A percentile compares a stretch with the other conserved stretches of the same genome.
Conservation (phyloP, 2,113 vertebrate genomes). For the Macroglossus sobrinus region DNA sequence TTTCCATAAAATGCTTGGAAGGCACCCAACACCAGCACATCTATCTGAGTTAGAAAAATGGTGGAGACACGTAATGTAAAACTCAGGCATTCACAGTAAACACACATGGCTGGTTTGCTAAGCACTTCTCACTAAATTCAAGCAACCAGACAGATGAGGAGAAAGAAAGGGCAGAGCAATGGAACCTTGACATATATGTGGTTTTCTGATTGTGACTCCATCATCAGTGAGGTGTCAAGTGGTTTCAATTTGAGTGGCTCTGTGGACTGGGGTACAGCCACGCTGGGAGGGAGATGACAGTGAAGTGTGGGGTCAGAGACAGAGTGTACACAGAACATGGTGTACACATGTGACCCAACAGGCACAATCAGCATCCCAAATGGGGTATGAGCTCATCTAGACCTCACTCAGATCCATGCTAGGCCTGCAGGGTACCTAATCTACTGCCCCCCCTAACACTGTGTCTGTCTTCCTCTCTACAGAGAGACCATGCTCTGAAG, state of each 20-base stretch:
- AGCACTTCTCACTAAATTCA: background rate
- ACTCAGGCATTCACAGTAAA: slow-evolving; percentile 33
- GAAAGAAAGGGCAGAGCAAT: background rate
- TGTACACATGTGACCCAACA: accelerated
- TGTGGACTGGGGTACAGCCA: background rate
- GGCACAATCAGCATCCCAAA: background rate
- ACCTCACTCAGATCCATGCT: background rate
- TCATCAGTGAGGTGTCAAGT: background rate
- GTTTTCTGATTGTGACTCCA: background rate
- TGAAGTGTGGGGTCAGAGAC: background rate
- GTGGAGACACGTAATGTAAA: background rate
- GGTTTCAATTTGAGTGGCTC: background rate
- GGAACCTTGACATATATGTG: background rate
- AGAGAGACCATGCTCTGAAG: too few relatives aligned
- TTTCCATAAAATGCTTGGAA: background rate
- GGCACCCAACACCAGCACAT: background rate
- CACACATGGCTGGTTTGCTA: background rate
- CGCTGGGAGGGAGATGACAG: background rate
- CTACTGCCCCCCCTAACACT: background rate
- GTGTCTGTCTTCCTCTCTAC: background rate
- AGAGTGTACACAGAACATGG: background rate
- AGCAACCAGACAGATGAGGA: background rate
- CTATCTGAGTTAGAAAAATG: background rate
- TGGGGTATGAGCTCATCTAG: background rate
- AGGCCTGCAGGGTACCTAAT: background rate